Conservation (phyloP, 2,888 invertebrate genomes). For the Suillia variegata region DNA sequence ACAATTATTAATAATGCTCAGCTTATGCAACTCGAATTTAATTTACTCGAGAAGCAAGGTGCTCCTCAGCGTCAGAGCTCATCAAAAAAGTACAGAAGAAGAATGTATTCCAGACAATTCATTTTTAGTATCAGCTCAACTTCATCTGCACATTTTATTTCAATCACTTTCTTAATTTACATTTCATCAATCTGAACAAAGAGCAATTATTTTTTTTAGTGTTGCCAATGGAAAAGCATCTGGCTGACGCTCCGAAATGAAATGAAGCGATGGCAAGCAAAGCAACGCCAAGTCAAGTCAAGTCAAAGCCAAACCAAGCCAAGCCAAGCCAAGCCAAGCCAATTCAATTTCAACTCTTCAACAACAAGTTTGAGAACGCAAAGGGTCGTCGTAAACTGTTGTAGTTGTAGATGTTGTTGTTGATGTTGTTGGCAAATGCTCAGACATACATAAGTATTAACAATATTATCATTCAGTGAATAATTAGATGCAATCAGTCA, state of each 20-base stretch:
- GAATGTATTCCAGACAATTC: no score
- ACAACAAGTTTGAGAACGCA: not conserved
- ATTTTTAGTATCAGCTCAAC: conserved; percentile 4
- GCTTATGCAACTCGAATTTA: no score
- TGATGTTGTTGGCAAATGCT: not conserved
- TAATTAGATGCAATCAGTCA: conserved; percentile 58
- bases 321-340: no score
- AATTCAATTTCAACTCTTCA: no score
- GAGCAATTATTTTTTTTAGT: not conserved
- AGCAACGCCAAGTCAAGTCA: no score
- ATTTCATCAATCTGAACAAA: conserved; percentile 39
- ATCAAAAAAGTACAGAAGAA: no score
- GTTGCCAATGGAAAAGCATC: conserved; percentile 3
- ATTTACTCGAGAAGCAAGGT: no score
- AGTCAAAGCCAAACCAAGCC: no score
- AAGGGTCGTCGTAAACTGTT: conserved; percentile 1
- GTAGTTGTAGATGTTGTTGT: not conserved
- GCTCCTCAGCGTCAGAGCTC: no score
- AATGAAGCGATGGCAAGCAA: no score
- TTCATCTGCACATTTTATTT: conserved; percentile 21
- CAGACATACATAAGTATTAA: conserved; percentile 36
- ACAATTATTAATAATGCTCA: no score
- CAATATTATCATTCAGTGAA: conserved; percentile 52
- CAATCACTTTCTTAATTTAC: conserved; percentile 22
- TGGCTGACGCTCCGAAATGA: not conserved